Base-by-base conservation (phyloP, 92 coral and sea anemone genomes). In the Phenganax subtilis region DNA sequence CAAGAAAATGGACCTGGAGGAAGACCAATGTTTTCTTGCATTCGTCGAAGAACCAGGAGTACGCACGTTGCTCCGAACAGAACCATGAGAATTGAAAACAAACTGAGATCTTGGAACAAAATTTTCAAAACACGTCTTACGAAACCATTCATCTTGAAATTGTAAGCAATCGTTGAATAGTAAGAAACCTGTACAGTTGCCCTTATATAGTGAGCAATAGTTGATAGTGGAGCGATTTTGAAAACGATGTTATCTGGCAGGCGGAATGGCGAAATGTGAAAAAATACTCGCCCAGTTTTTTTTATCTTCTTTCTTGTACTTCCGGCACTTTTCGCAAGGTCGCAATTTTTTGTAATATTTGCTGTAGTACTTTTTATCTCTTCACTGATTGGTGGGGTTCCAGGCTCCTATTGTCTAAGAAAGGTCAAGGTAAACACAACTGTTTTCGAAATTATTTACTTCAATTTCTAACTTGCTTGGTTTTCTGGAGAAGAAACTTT, bases 1-100 rank as follows among this genome's bases (percentile, higher is more conserved):
- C 90, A 82, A 61, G 94, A 89, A 90, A 92, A 90, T 7, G 97
- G 98, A 16, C 98, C 97, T 8, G 98, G 98, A 12, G 94, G 98
- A 86, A 89, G 87, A 0, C 28, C 69, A 27, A 51, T 20, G 28
- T 29, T 73, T 56, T 57, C 73, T 60, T 80, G 80, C 85, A 63
- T 56, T 83, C 70, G 75, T 59, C 69, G 79, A 57, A n/a, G 58
- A 27, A 52, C 14, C 20, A 67, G 72, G 61, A 84, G 66, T 57
- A 80, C 55, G n/a, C 54, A 67, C 10, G n/a, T 29, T 80, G 17
- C 76, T 65, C 77, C 80, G 74, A 80, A 68, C 64, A 73, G 59
- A 29, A 79, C 20, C 57, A 79, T 51, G 27, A 79, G 63, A 55
- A 79, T 31, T 12, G 83, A 79, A 54, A 74, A 73, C 16, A 73